Conservation (phyloP, 2,797 vertebrate species). For the Tauraco hartlaubi region DNA sequence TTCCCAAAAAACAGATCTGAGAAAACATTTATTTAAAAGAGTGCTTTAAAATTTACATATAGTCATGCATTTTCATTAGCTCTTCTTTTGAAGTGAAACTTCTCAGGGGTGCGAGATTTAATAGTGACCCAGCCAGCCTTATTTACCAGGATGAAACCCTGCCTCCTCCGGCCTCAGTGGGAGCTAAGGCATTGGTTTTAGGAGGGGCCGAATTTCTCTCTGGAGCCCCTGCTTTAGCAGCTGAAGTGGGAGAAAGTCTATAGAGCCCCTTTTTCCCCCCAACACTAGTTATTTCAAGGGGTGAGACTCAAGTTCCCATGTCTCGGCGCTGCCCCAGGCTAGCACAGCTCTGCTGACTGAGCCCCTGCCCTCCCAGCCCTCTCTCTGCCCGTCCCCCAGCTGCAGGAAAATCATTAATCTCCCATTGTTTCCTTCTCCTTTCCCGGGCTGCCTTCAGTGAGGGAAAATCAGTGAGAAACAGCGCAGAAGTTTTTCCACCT, state of each 20-base stretch:
- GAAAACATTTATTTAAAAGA: neutral
- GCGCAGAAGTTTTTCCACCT: neutral
- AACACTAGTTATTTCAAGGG: neutral
- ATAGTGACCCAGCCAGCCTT: neutral
- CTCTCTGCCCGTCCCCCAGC: neutral
- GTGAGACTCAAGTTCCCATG: neutral
- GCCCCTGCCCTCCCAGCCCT: neutral
- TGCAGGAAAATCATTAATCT: slow-evolving; percentile 21
- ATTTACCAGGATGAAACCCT: neutral
- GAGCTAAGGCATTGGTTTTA: neutral
- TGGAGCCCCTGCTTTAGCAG: neutral
- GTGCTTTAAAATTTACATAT: neutral
- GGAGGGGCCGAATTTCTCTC: neutral
- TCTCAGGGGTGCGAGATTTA: neutral
- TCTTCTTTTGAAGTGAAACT: neutral
- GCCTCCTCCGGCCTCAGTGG: neutral
- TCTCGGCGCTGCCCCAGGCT: neutral
- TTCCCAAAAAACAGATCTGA: neutral
- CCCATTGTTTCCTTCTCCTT: neutral
- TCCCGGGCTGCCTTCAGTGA: neutral
- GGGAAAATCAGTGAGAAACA: neutral
- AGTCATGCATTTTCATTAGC: neutral
- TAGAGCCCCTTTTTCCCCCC: neutral
- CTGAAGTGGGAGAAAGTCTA: neutral
- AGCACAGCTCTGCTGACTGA: neutral